Conservation (phyloP, 2,888 invertebrate species). For the Terebella lapidaria region DNA sequence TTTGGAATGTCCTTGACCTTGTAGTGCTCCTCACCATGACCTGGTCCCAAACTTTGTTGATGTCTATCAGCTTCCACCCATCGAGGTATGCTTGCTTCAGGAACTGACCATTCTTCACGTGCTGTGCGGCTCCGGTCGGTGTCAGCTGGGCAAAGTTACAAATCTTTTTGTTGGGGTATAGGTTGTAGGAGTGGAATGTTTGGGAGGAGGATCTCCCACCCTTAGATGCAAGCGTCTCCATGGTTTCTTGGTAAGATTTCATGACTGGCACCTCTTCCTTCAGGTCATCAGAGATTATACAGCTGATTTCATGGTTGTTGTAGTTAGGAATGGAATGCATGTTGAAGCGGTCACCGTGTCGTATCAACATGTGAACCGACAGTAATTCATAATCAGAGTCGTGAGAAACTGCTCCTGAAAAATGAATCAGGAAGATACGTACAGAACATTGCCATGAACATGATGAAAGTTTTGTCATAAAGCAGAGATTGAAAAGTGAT, state of each 20-base stretch:
- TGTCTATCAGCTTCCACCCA: constrained; percentile 37
- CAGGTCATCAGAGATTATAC: constrained; percentile 57
- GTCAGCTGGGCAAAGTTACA: constrained; percentile 85
- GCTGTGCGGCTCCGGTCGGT: constrained; percentile 72
- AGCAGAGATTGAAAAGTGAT: too few species aligned
- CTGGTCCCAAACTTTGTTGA: constrained; percentile 42
- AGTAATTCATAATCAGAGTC: constrained; percentile 27
- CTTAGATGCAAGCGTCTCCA: constrained; percentile 51
- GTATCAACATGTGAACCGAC: constrained; percentile 58
- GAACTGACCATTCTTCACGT: constrained; percentile 71
- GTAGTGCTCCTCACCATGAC: constrained; percentile 73
- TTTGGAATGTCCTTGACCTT: constrained; percentile 78
- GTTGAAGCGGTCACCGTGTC: constrained; percentile 87
- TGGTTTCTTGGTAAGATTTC: constrained; percentile 8
- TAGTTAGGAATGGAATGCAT: constrained; percentile 76
- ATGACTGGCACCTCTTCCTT: constrained; percentile 12
- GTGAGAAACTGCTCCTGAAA: neutral
- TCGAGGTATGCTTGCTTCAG: constrained; percentile 54
- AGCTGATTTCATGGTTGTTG: constrained; percentile 65
- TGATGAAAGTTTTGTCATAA: too few species aligned
- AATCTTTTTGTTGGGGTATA: constrained; percentile 33
- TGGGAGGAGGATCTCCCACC: constrained; percentile 40
- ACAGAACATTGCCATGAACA: too few species aligned
- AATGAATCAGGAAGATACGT: too few species aligned
- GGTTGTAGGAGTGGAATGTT: constrained; percentile 32